Percentiles rank a stretch among this genome's conserved stretches.
Evolutionary conservation across 2,797 vertebrate genomes (phyloP).

Genomic region (Rhabdomys pumilio): DNA sequence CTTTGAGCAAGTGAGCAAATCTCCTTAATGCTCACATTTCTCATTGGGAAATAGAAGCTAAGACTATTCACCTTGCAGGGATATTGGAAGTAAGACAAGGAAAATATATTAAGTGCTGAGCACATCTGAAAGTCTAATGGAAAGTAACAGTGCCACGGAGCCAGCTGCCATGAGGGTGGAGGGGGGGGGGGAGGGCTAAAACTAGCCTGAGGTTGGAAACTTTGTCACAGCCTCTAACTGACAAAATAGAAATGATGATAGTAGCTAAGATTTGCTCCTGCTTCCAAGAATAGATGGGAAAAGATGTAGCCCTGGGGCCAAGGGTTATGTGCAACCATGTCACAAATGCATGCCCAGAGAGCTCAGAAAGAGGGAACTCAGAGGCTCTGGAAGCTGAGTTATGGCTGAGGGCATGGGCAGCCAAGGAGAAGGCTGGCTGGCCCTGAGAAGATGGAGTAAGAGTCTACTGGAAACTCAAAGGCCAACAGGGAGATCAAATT

Average conservation of each 20-base stretch:
- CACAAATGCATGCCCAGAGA: not conserved
- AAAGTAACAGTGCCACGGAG: not conserved
- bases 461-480: not conserved
- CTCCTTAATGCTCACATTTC: conserved; percentile 64
- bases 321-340: not conserved
- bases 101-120: conserved; percentile 1
- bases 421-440: conserved; percentile 7
- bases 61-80: conserved; percentile 42
- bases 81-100: conserved; percentile 22
- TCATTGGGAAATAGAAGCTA: conserved; percentile 36
- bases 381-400: not conserved
- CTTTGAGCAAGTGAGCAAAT: conserved; percentile 65
- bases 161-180: not conserved
- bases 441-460: not conserved
- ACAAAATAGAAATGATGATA: not conserved
- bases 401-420: not conserved
- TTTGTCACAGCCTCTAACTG: not conserved
- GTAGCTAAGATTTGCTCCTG: not conserved
- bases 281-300: conserved; percentile 14
- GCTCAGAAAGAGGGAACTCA: not conserved
- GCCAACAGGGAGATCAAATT: not conserved
- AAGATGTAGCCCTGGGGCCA: not conserved
- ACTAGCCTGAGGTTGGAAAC: not conserved
- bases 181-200: not conserved
- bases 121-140: conserved; percentile 37